A percentile compares a stretch with the other conserved stretches of the same genome.
These are phyloP conservation scores for Pseudomyrmex sp. DNA, from an alignment of 1,140 invertebrate genomes.

Conservation along the genomic window DNA sequence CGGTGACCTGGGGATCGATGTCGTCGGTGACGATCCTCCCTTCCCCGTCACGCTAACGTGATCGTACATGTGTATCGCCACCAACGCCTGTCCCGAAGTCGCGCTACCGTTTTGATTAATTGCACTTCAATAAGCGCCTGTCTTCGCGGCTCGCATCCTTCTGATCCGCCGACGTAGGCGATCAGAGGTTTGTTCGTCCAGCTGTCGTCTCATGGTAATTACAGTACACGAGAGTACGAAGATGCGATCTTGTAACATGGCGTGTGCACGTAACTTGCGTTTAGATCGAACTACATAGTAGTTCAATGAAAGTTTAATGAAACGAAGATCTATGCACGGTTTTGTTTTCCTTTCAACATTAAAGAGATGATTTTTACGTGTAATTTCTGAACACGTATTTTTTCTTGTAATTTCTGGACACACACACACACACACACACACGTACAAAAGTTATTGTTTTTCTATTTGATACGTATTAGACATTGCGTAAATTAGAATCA, in stretches of 20 bases:
- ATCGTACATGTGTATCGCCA: slow-evolving; percentile 71
- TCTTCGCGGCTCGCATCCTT: slow-evolving; percentile 70
- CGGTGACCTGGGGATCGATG: slow-evolving; percentile 77
- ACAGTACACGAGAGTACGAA: slow-evolving; percentile 28
- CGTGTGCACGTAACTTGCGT: slow-evolving; percentile 22
- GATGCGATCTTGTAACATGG: slow-evolving; percentile 31
- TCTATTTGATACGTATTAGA: background rate
- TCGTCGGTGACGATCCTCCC: slow-evolving; percentile 66
- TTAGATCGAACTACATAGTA: slow-evolving; percentile 15
- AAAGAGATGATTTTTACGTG: too few species aligned
- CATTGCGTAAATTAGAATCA: background rate
- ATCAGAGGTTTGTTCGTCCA: slow-evolving; percentile 48
- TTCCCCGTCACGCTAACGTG: slow-evolving; percentile 36
- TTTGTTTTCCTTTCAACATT: too few species aligned
- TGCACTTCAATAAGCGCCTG: slow-evolving; percentile 77
- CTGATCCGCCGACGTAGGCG: slow-evolving; percentile 59
- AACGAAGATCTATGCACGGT: too few species aligned
- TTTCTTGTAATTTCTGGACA: background rate
- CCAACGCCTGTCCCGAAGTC: slow-evolving; percentile 66
- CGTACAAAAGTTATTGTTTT: background rate
- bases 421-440: background rate
- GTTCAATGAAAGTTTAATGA: slow-evolving; percentile 24
- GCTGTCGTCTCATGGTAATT: slow-evolving; percentile 45
- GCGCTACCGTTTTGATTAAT: slow-evolving; percentile 78
- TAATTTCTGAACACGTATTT: too few species aligned